Evolutionary conservation across 2,113 vertebrate genomes (phyloP), one percentile per base, ranked within the genome.

Genomic region (Elaphurus davidianus): DNA sequence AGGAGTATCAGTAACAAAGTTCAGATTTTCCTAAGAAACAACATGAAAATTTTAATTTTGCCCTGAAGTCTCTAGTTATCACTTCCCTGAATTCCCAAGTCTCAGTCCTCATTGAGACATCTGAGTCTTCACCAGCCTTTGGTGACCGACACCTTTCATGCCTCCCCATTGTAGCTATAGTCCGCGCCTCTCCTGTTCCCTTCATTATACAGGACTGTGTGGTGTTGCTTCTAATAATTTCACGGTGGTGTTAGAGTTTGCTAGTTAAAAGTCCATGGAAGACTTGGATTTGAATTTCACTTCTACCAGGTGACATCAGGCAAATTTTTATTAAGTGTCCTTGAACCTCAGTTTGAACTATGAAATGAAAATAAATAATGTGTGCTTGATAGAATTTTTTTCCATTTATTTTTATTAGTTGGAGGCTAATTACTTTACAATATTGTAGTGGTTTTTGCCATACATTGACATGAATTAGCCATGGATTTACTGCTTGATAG

Each of bases 21-120:
- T 96, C 33, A 79, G 40, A 5, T 60, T 91, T 97, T 88, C 40
- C 25, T 95, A 74, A 94, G 54, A 97, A 97, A 93, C 55, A 90
- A 82, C 43, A 21, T 76, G 74, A 62, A 57, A 88, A 74, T 64
- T 92, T 95, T 67, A 94, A 81, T 87, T 96, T 92, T 95, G 8
- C 45, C 13, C 67, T 86, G 45, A 87, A 27, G 9, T n/a, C 40
- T 94, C 62, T 93, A 57, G 28, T 97, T 97, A 15, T 67, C 7
- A 50, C 45, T 83, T 87, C 36, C 17, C 40, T 23, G 57, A 86
- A 71, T 67, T 82, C 52, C 25, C 71, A 93, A 5, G n/a, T 74
- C 88, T 78, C 36, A 85, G 1, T 90, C 3, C n/a, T 82, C 30
- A 25, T 28, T 21, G 25, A 85, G 67, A 83, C 59, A 28, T 97